Conservation (phyloP, 2,113 vertebrate species). For the Hippocampus zosterae region DNA sequence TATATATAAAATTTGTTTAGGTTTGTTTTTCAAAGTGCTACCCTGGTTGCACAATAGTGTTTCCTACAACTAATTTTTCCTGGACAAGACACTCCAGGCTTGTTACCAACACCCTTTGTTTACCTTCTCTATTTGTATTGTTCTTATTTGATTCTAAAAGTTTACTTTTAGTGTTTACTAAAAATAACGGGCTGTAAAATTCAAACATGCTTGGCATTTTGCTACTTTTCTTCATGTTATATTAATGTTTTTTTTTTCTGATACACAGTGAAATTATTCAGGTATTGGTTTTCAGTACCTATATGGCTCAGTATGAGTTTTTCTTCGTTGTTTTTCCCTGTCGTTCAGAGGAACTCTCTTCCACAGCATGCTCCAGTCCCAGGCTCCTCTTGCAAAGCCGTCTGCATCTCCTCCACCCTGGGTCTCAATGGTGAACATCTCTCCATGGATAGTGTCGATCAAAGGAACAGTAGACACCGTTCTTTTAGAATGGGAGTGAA, state of each 20-base stretch:
- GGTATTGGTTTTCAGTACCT: slow-evolving; percentile 75
- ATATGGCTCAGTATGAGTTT: slow-evolving; percentile 95
- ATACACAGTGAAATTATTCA: too few relatives aligned
- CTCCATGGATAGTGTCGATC: slow-evolving; percentile 94
- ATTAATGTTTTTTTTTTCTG: too few relatives aligned
- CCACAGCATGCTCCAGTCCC: slow-evolving; percentile 99
- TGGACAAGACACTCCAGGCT: too few relatives aligned
- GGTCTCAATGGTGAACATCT: slow-evolving; percentile 81
- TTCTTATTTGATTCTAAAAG: too few relatives aligned
- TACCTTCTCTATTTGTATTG: too few relatives aligned
- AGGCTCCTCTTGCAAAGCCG: slow-evolving; percentile 96
- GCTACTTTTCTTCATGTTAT: neutral
- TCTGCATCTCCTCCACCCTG: slow-evolving; percentile 96
- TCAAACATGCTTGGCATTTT: neutral
- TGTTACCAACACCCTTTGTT: too few relatives aligned
- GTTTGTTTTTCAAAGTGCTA: too few relatives aligned
- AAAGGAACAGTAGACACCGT: slow-evolving; percentile 95
- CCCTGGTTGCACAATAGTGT: too few relatives aligned
- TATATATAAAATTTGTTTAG: too few relatives aligned
- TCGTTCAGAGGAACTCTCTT: slow-evolving; percentile 91
- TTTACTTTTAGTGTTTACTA: too few relatives aligned
- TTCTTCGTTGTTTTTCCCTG: slow-evolving; percentile 86
- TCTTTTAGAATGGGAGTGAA: slow-evolving; percentile 74
- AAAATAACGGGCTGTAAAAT: too few relatives aligned
- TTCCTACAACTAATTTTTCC: too few relatives aligned